Evolutionary conservation across 2,888 invertebrate genomes (phyloP), one percentile per base, ranked within the genome.

Genomic region (Luperina testacea): DNA sequence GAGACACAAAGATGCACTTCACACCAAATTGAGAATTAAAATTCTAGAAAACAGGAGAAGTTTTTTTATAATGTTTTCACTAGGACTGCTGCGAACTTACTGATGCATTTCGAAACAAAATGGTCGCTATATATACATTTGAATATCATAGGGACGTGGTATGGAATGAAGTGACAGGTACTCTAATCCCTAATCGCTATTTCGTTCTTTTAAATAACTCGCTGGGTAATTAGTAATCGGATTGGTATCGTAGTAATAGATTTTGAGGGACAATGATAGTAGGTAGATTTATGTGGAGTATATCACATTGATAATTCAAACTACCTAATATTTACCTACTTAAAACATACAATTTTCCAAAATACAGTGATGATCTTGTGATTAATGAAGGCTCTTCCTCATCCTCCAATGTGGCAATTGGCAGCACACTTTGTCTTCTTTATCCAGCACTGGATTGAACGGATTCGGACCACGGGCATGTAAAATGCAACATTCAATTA

Each of bases 181-280:
- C 64, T 72, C n/a, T 6, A 57, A 32, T 51, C 48, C 13, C 13
- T 15, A 63, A 71, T 68, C 27, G 38, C 78, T 74, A 83, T 82
- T 82, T 69, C n/a, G 80, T 80, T 82, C 9, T 64, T 75, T 70
- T 53, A 27, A 65, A 32, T 70, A 51, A 38, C 7, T 51, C 27
- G 38, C 17, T 32, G 27, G 32, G 1, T n/a, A 13, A 3, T 70
- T 48, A 38, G 13, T 77, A 38, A 57, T 15, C 0, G 48, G 15
- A 15, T 20, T 48, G 11, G 20, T 65, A 75, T 59, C 45, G 45
- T 7, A 27, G 27, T 17, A 45, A 42, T n/a, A 45, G 15, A 20
- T 38, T 77, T 7, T 77, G 38, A 51, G 42, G 24, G 2, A n/a
- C 11, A 63, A 63, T 17, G 3, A 24, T 7, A 15, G 13, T 20